Conservation (phyloP, 2,888 invertebrate species). For the Andrena haemorrhoa region DNA sequence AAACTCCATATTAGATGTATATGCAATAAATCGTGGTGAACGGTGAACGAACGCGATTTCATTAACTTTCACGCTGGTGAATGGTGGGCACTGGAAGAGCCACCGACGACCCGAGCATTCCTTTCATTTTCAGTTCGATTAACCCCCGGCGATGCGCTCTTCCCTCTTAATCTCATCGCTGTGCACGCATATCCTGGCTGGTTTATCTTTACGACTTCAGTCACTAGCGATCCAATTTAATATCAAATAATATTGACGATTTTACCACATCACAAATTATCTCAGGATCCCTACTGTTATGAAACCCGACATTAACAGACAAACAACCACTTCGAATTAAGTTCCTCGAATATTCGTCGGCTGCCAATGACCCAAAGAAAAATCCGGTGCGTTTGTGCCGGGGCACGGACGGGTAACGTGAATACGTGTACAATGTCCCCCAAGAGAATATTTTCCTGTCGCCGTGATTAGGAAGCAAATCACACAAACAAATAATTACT, state of each 20-base stretch:
- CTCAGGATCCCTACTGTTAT: no score
- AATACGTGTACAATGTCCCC: no score
- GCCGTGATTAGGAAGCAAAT: no score
- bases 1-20: conserved; percentile 30
- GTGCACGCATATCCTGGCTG: background rate
- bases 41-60: conserved; percentile 15
- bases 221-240: no score
- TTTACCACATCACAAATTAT: no score
- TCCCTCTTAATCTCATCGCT: background rate
- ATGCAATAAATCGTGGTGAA: conserved; percentile 18
- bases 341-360: background rate
- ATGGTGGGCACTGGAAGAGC: background rate
- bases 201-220: no score
- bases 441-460: no score
- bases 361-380: background rate
- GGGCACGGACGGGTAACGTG: no score
- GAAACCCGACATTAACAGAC: no score
- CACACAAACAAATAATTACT: no score
- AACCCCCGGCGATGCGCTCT: background rate
- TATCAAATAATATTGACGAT: no score
- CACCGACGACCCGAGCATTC: background rate
- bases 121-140: conserved; percentile 8
- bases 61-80: conserved; percentile 10
- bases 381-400: no score
- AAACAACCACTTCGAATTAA: background rate